phyloP scores from a whole-genome alignment of 2,888 invertebrate genomes.

The Lymantria monacha region DNA sequence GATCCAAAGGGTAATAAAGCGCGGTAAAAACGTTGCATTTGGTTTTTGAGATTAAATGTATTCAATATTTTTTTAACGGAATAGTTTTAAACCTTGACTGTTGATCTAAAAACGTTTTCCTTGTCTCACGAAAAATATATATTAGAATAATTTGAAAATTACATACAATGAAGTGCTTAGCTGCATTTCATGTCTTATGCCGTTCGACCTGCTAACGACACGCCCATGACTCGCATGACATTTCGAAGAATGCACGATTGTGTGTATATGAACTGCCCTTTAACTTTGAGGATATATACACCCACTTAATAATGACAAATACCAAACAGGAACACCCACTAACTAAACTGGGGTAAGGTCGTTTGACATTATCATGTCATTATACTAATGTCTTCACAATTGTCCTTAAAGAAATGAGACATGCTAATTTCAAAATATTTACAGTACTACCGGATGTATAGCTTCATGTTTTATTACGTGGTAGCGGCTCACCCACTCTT shows the following conservation, averaged over 20 bases:
- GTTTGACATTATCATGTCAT: constrained; percentile 55
- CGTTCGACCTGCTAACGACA: neutral
- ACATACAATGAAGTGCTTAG: constrained; percentile 1
- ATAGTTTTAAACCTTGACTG: no score
- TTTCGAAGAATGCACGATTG: constrained; percentile 50
- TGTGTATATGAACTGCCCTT: constrained; percentile 63
- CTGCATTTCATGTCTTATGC: constrained; percentile 1
- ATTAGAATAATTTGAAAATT: constrained; percentile 4
- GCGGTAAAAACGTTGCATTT: no score
- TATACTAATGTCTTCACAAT: constrained; percentile 29
- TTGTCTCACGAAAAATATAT: no score
- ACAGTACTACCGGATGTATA: neutral
- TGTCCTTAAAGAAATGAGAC: constrained; percentile 27
- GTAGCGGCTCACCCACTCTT: neutral
- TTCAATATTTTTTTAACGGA: no score
- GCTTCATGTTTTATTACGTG: neutral
- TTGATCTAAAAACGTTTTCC: no score
- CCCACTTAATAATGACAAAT: constrained; percentile 42
- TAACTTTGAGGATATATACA: constrained; percentile 46
- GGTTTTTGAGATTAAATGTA: no score
- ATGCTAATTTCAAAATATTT: constrained; percentile 7
- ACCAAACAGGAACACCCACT: constrained; percentile 50
- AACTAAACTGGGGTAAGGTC: constrained; percentile 64
- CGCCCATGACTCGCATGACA: constrained; percentile 42
- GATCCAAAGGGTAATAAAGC: no score